Evolutionary conservation across 2,888 invertebrate species (phyloP), one percentile per base, ranked within the genome.

Genomic region (Cephus pygmeus): DNA sequence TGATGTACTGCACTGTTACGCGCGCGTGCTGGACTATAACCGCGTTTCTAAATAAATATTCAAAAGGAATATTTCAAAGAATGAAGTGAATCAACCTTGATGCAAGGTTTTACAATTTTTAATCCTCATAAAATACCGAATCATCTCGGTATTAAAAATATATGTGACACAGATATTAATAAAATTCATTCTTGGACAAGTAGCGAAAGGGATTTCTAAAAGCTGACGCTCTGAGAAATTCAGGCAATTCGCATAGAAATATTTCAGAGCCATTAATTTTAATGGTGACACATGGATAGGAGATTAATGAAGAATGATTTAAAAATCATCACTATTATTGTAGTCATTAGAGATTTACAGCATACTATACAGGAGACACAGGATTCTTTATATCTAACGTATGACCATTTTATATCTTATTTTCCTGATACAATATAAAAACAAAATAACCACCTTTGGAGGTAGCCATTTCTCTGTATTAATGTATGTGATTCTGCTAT

Each of bases 311-410:
- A 56, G 56, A 23, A 56, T 71, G 11, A 15, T 34, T 71, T 74
- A 74, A 74, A 74, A 36, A 35, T 34, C 34, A 74, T 36, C 74
- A 30, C 74, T 74, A 74, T 74, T 74, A 35, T 74, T 36, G 9
- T 56, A 74, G 34, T 74, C 36, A 35, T 36, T 34, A 74, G 74
- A 74, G 74, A 74, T 74, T 74, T 34, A 74, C 74, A 74, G 34
- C n/a, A 74, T 34, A 74, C 35, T 30, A 33, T 74, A 35, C 74
- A 74, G 74, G 34, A 71, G 71, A 71, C 71, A 71, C 34, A 33
- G 34, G 71, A 74, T 74, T 74, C 23, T 36, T 34, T 74, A 56
- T 74, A 74, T 12, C 12, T 74, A 74, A 34, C 30, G 30, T 74
- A 74, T 36, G 35, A 74, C 30, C 74, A 74, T 34, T 74, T 74